Evolutionary conservation across 2,797 vertebrate genomes (phyloP), one percentile per base, ranked within the genome.

Genomic region (Remorina albescens): DNA sequence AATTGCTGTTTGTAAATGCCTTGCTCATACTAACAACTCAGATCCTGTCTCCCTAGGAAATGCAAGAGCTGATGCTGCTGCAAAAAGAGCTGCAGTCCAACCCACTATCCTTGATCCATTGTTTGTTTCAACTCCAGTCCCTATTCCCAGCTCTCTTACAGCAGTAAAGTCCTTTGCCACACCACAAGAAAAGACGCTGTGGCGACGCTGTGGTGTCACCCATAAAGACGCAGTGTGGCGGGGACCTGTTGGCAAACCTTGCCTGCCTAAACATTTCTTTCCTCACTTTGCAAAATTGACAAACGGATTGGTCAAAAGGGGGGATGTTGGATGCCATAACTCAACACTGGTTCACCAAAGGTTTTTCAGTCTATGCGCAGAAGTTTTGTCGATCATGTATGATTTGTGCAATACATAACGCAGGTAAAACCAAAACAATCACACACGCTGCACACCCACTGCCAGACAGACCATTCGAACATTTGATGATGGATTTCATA

Each of bases 401-500:
- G 8, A n/a, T 68, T n/a, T 68, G 73, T 61, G 47, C 41, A 21
- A 21, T 42, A 34, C 8, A 71, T 7, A 73, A 57, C n/a, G n/a
- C n/a, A n/a, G n/a, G n/a, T 49, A 6, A 28, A 67, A 36, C 26
- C 51, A 13, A 55, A 56, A 30, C n/a, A n/a, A n/a, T n/a, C n/a
- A n/a, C n/a, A n/a, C n/a, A n/a, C n/a, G n/a, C n/a, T n/a, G n/a
- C n/a, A n/a, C n/a, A n/a, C n/a, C n/a, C n/a, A n/a, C n/a, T n/a
- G n/a, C n/a, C n/a, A n/a, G n/a, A n/a, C n/a, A n/a, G n/a, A n/a
- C n/a, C n/a, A n/a, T n/a, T n/a, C n/a, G n/a, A n/a, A n/a, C n/a
- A n/a, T n/a, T n/a, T n/a, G n/a, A n/a, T n/a, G n/a, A n/a, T n/a
- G n/a, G n/a, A n/a, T n/a, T n/a, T n/a, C n/a, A n/a, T n/a, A n/a